Conservation (phyloP, 2,113 vertebrate species). For the Sterrhoptilus dennistouni region DNA sequence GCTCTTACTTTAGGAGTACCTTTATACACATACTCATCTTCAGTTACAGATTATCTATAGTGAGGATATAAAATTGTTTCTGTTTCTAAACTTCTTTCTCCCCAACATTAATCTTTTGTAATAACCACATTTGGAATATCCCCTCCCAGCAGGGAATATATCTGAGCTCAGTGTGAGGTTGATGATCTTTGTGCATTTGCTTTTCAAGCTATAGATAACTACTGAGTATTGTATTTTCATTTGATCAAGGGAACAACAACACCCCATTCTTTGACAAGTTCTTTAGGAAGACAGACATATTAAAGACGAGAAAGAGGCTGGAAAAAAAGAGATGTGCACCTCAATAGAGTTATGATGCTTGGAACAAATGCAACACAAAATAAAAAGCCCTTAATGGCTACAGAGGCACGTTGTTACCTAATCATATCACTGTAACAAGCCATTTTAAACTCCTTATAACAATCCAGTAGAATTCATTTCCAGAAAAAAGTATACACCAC, state of each 20-base stretch:
- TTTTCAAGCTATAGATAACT: not conserved
- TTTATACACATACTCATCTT: not conserved
- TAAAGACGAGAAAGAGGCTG: not conserved
- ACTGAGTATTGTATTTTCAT: not conserved
- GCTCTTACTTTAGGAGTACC: not conserved
- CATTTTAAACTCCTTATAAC: not conserved
- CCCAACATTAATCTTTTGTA: not conserved
- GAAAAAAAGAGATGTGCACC: not conserved
- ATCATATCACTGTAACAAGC: not conserved
- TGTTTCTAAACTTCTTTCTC: not conserved
- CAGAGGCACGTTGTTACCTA: not conserved
- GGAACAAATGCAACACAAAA: not conserved
- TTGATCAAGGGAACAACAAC: not conserved
- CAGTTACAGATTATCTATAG: not conserved
- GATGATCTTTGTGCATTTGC: not conserved
- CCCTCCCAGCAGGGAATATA: not conserved
- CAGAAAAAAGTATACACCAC: not conserved
- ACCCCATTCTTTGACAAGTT: not conserved
- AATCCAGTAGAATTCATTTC: not conserved
- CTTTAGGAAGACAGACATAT: not conserved
- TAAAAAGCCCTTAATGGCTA: not conserved
- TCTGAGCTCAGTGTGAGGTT: not conserved
- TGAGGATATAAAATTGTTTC: rapidly evolving
- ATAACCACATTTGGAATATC: not conserved
- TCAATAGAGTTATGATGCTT: not conserved